Evolutionary conservation across 2,888 invertebrate genomes (phyloP).

Genomic region (Tetranychus truncatus): DNA sequence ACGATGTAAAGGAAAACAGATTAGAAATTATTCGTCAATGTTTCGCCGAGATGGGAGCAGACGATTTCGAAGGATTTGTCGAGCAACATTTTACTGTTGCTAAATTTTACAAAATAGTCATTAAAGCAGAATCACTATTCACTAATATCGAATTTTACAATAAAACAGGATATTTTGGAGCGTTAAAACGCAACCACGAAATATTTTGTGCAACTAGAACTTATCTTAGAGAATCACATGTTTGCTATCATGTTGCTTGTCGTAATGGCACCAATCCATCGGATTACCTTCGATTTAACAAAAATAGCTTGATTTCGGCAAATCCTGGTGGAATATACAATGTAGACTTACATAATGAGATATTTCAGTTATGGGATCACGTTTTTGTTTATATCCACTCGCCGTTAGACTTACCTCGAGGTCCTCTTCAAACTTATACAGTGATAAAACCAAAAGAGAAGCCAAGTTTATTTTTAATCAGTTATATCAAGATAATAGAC

Average conservation of each 20-base stretch:
- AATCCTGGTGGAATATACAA: neutral
- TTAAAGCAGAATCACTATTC: neutral
- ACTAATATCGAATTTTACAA: neutral
- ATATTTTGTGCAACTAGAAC: neutral
- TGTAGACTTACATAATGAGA: neutral
- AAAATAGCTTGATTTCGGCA: neutral
- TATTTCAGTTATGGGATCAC: neutral
- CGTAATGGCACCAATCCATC: neutral
- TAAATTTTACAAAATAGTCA: neutral
- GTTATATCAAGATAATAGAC: neutral
- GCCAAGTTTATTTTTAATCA: neutral
- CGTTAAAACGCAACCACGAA: neutral
- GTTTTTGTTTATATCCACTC: neutral
- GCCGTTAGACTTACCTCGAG: neutral
- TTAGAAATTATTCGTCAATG: neutral
- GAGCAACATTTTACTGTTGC: neutral
- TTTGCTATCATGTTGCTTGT: neutral
- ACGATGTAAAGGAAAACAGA: neutral
- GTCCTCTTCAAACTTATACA: neutral
- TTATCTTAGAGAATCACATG: neutral
- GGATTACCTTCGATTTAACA: too few species aligned
- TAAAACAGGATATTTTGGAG: neutral
- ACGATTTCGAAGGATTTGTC: neutral
- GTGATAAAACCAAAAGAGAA: neutral
- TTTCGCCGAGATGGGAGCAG: neutral